A percentile compares a stretch with the other conserved stretches of the same genome.
phyloP scores from a whole-genome alignment of 2,797 vertebrate genomes.

The Esox masquinongy region DNA sequence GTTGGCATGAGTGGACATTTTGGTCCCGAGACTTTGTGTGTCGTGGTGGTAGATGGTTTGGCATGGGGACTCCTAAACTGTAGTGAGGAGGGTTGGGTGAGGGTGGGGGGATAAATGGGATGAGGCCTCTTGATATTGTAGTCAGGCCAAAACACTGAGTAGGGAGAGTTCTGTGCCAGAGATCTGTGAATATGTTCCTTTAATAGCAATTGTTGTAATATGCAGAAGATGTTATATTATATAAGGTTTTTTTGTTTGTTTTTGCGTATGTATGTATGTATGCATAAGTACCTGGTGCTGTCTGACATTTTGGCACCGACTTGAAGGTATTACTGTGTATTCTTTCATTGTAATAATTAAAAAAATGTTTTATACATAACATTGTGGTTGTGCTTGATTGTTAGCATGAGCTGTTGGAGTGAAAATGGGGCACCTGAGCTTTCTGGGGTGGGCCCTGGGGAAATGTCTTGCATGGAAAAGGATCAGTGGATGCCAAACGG shows the following conservation, averaged over 20 bases:
- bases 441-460: background rate
- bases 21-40: background rate
- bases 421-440: background rate
- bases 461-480: too few relatives aligned
- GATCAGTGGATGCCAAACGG: too few relatives aligned
- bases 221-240: constrained; percentile 72
- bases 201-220: constrained; percentile 68
- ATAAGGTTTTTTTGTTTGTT: constrained; percentile 65
- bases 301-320: constrained; percentile 73
- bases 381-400: constrained; percentile 30
- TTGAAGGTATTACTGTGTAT: constrained; percentile 77
- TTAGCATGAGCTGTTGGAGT: constrained; percentile 17
- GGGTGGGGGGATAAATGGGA: background rate
- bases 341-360: constrained; percentile 90
- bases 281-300: constrained; percentile 74
- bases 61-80: constrained; percentile 15
- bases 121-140: constrained; percentile 28
- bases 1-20: constrained; percentile 4
- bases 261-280: constrained; percentile 43
- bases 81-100: background rate
- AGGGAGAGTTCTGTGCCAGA: constrained; percentile 83
- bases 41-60: background rate
- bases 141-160: constrained; percentile 48
- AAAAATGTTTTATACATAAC: constrained; percentile 85
- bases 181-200: constrained; percentile 79